Base-by-base conservation (phyloP, 2,113 vertebrate species). In the Chiloscyllium plagiosum region DNA sequence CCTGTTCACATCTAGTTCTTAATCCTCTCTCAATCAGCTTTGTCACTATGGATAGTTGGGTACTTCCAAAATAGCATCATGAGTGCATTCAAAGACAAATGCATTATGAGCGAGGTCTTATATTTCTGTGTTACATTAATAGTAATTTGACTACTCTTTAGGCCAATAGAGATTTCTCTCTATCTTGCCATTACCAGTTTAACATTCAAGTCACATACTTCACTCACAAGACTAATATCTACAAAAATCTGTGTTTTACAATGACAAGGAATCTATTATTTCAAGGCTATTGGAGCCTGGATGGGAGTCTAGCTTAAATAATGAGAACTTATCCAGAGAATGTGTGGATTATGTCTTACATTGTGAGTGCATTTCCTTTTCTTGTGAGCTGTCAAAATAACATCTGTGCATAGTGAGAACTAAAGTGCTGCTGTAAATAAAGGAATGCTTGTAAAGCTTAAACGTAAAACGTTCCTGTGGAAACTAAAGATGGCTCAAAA, bases 351-450 rank as follows among this genome's bases (percentile, higher is more conserved):
- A 5, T 8, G 15, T 20, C 89, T 66, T n/a, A 93, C 80, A 83
- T 68, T 93, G n/a, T n/a, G 65, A 93, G n/a, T 66, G 33, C 6
- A 66, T 93, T 93, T 68, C 61, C 33, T n/a, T 29, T 92, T n/a
- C 87, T 66, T 90, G 13, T 93, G 89, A 93, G 33, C 61, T 66
- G 61, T 93, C 65, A 37, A 93, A 93, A 37, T 66, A 68, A n/a
- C 89, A 66, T 68, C 33, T n/a, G 17, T 93, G 61, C 17, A 37
- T 19, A 0, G 17, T 93, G n/a, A 93, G 61, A 68, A n/a, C 17
- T 66, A 92, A 61, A 92, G 19, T 61, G 26, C 29, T 56, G 65
- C 29, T 61, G n/a, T 68, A 93, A 68, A 20, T 68, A 10, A n/a
- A 61, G 33, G 33, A 68, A 37, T 8, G 17, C 61, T 66, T 68